These are phyloP conservation scores for Lumbricus terrestris DNA, from an alignment of 2,888 invertebrate species.

Conservation along the genomic window DNA sequence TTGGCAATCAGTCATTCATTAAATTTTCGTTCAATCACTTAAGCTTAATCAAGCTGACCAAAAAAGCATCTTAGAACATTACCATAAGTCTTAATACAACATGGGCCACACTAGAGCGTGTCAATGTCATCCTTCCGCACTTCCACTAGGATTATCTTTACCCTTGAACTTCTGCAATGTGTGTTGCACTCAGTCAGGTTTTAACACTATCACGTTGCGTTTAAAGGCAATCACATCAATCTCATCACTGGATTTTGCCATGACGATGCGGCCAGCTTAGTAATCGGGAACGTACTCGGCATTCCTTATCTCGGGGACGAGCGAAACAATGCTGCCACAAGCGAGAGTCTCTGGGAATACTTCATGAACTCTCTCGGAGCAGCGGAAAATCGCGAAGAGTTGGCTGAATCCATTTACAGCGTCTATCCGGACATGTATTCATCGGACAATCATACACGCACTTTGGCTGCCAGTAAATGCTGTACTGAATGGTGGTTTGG, in stretches of 20 bases:
- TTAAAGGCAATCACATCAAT: conserved; percentile 29
- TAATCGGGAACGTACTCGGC: conserved; percentile 28
- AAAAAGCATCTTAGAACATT: too few relatives aligned
- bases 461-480: conserved; percentile 15
- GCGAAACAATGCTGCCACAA: conserved; percentile 12
- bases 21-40: too few relatives aligned
- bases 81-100: too few relatives aligned
- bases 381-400: conserved; percentile 18
- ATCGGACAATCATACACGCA: conserved; percentile 6
- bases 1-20: too few relatives aligned
- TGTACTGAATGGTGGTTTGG: conserved; percentile 24
- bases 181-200: too few relatives aligned
- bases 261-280: conserved; percentile 30
- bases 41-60: too few relatives aligned
- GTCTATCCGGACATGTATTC: conserved; percentile 24
- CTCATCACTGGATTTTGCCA: conserved; percentile 29
- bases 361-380: background rate
- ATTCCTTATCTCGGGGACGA: background rate
- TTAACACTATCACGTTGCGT: background rate
- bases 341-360: conserved; percentile 24
- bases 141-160: too few relatives aligned
- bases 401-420: background rate
- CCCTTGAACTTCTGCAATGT: too few relatives aligned
- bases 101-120: too few relatives aligned
- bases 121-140: too few relatives aligned